Percentiles rank a stretch among this genome's conserved stretches.
Conservation (phyloP, 2,888 invertebrate species). For the Agrotis clavis region DNA sequence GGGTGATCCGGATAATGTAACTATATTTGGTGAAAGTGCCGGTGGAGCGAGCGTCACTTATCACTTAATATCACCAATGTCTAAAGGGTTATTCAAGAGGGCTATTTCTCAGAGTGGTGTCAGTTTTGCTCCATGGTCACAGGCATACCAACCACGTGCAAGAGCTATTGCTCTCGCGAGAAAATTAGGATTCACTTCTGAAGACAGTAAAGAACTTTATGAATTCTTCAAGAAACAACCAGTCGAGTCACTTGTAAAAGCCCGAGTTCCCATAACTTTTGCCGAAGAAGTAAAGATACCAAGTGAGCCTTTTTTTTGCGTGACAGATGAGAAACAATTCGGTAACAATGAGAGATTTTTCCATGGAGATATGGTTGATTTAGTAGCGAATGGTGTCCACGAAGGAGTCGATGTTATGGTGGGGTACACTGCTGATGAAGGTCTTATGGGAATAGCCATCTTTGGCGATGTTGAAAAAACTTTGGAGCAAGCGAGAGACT, state of each 20-base stretch:
- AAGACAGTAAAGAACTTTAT: slow-evolving; percentile 66
- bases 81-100: slow-evolving; percentile 54
- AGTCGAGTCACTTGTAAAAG: slow-evolving; percentile 52
- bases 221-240: slow-evolving; percentile 70
- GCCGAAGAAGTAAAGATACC: slow-evolving; percentile 46
- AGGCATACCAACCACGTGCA: slow-evolving; percentile 85
- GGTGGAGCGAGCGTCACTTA: neutral
- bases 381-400: neutral
- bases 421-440: neutral
- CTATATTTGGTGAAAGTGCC: neutral
- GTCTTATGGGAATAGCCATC: neutral
- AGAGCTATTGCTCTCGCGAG: slow-evolving; percentile 72
- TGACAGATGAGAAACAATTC: neutral
- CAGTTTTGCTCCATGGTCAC: slow-evolving; percentile 87
- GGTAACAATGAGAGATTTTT: neutral
- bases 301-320: neutral
- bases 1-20: neutral
- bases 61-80: neutral
- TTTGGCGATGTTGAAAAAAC: neutral
- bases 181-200: slow-evolving; percentile 69
- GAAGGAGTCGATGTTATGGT: neutral
- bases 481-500: neutral
- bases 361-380: neutral
- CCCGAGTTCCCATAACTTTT: slow-evolving; percentile 54
- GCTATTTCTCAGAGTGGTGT: slow-evolving; percentile 93